A percentile compares a stretch with the other conserved stretches of the same genome.
phyloP scores from a whole-genome alignment of 1,140 invertebrate genomes.

The Phthorimaea operculella region DNA sequence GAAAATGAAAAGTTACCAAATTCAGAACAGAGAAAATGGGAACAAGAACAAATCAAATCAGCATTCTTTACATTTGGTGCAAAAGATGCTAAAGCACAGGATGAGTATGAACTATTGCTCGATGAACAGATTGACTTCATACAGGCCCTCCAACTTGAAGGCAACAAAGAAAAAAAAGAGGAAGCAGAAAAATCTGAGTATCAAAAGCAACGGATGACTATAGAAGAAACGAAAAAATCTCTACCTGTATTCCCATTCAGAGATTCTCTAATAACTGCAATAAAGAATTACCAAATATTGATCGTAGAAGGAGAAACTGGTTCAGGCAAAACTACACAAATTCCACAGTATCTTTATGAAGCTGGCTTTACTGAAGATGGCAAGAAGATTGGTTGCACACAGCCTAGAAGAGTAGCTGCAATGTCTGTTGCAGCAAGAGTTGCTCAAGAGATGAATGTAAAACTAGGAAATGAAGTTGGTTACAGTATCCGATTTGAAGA shows the following conservation, averaged over 20 bases:
- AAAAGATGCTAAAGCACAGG: constrained; percentile 79
- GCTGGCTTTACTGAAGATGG: constrained; percentile 86
- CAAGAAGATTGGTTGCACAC: constrained; percentile 94
- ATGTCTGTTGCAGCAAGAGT: constrained; percentile 99
- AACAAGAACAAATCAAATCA: constrained; percentile 96
- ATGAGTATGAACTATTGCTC: constrained; percentile 93
- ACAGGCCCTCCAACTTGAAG: constrained; percentile 90
- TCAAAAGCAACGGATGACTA: constrained; percentile 82
- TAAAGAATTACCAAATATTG: constrained; percentile 89
- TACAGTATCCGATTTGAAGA: constrained; percentile 99
- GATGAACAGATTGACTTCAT: constrained; percentile 99
- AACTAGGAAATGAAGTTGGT: constrained; percentile 98
- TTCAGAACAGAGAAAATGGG: constrained; percentile 98
- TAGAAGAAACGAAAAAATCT: constrained; percentile 93
- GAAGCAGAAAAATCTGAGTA: constrained; percentile 73
- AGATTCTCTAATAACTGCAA: constrained; percentile 88
- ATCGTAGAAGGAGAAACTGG: constrained; percentile 99
- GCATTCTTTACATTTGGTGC: constrained; percentile 94
- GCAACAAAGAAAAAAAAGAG: constrained; percentile 75
- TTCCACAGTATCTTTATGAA: constrained; percentile 97
- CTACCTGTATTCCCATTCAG: constrained; percentile 95
- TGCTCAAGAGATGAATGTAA: constrained; percentile 99
- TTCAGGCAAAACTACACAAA: constrained; percentile 98
- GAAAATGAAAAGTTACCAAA: constrained; percentile 86
- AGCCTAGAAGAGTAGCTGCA: constrained; percentile 96